A percentile compares a stretch with the other conserved stretches of the same genome.
Evolutionary conservation across 2,888 invertebrate species (phyloP).

Genomic region (Urechis unicinctus): DNA sequence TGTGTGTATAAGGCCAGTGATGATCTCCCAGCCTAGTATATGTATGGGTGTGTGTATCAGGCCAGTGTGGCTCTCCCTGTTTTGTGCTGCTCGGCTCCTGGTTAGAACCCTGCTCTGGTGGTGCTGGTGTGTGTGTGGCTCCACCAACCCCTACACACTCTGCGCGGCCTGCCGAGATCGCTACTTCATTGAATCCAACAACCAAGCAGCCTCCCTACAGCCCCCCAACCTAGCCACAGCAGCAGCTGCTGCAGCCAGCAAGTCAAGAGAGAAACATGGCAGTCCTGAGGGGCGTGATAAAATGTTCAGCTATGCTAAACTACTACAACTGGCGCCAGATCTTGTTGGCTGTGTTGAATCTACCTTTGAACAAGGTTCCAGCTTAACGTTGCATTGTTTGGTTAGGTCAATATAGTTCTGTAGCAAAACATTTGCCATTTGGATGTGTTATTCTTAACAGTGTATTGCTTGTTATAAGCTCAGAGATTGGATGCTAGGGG

Average conservation of each 20-base stretch:
- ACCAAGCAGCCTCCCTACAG: too few species aligned
- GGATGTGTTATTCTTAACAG: too few species aligned
- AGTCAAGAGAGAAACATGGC: constrained; percentile 1
- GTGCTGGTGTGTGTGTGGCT: constrained; percentile 54
- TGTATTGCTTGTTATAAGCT: not conserved
- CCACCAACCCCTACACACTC: constrained; percentile 29
- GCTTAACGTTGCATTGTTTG: not conserved
- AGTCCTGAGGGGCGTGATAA: constrained; percentile 1
- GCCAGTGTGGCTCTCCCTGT: too few species aligned
- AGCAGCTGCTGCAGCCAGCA: constrained; percentile 7
- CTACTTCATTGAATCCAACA: too few species aligned
- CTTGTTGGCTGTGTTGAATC: constrained; percentile 21
- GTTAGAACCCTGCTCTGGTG: too few species aligned
- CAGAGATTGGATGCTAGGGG: not conserved
- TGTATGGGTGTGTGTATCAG: too few species aligned
- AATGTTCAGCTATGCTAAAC: constrained; percentile 12
- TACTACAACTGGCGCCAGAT: constrained; percentile 31
- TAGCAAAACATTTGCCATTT: not conserved
- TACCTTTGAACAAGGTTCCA: constrained; percentile 6
- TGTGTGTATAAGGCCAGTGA: too few species aligned
- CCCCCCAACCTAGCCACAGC: too few species aligned
- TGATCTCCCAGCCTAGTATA: too few species aligned
- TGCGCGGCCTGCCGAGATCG: constrained; percentile 56
- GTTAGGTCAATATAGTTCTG: not conserved
- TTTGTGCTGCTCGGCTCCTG: too few species aligned